Base-by-base conservation (phyloP, 23 tunicate species). In the Ascidia mentula region DNA sequence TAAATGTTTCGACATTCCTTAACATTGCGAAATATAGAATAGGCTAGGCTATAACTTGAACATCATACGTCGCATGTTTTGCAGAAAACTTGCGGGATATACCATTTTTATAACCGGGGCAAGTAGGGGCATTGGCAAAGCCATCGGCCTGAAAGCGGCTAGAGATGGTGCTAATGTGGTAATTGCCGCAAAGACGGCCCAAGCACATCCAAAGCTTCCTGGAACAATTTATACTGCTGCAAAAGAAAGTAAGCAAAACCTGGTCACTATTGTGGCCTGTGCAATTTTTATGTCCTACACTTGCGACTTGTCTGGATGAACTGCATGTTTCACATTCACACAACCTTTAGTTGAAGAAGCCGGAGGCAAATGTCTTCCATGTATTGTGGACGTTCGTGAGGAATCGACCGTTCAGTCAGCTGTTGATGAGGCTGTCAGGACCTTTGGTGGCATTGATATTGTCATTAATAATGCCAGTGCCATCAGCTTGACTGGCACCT, bases 151-250 rank as follows among this genome's bases (percentile, higher is more conserved):
- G 9, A 96, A 88, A 91, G 92, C 92, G 24, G 99, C 99, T 2
- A 79, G 46, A 61, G 99, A 96, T 82, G 97, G 99, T 31, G 99
- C 99, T 2, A 96, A 96, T 73, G 85, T 96, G 34, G 99, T 96
- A 6, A 83, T 96, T 60, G 99, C 99, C 1, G 99, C 99, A 13
- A 96, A 96, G 77, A 96, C 99, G 37, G 97, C 99, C 40, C 85
- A 91, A 40, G 85, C 99, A 32, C 99, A 96, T 84, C 97, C 99
- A 22, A 96, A 91, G 84, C 91, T 96, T 0, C 99, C 97, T 69
- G 99, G 99, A 71, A 96, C 99, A 45, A 96, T 96, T 40, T 96
- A 88, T 78, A 96, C 99, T 26, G 99, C 99, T 6, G 99, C 99
- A 1, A 96, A 96, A 71, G 99, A 93, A 84, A 93, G 93, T 88